Evolutionary conservation across 2,888 invertebrate genomes (phyloP).

Genomic region (Thereva unica): DNA sequence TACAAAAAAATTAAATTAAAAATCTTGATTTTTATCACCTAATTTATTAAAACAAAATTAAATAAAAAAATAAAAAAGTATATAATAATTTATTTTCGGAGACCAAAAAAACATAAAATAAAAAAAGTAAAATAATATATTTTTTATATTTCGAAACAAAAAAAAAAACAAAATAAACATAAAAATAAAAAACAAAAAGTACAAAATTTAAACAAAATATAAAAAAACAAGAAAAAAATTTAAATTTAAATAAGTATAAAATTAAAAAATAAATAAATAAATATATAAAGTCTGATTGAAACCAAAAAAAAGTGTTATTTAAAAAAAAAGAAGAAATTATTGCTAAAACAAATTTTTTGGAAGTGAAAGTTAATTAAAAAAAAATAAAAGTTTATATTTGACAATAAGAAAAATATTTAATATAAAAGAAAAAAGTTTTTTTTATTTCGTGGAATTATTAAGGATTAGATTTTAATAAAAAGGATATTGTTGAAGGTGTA

Average conservation of each 20-base stretch:
- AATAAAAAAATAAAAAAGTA: conserved; percentile 13
- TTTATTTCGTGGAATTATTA: too few relatives aligned
- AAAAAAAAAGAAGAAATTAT: conserved; percentile 2
- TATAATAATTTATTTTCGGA: conserved; percentile 32
- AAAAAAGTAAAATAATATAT: conserved; percentile 32
- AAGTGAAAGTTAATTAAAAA: conserved; percentile 17
- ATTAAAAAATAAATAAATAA: conserved; percentile 30
- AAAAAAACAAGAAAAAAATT: conserved; percentile 36
- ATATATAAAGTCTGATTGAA: conserved; percentile 38
- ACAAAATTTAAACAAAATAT: conserved; percentile 42
- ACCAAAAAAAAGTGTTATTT: conserved; percentile 36
- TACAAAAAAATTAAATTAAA: conserved; percentile 5
- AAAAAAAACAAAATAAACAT: conserved; percentile 22
- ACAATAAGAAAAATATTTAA: too few relatives aligned
- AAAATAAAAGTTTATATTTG: not conserved
- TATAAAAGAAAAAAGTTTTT: too few relatives aligned
- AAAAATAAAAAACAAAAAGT: conserved; percentile 45
- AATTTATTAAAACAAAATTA: conserved; percentile 29
- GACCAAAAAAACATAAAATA: conserved; percentile 25
- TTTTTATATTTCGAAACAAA: conserved; percentile 37
- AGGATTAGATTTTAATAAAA: too few relatives aligned
- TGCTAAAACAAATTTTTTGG: conserved; percentile 11
- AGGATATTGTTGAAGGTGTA: too few relatives aligned
- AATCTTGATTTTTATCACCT: conserved; percentile 12
- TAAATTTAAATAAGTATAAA: not conserved